These are phyloP conservation scores for Agapetus fuscipes DNA, from an alignment of 2,888 invertebrate genomes.

Conservation along the genomic window DNA sequence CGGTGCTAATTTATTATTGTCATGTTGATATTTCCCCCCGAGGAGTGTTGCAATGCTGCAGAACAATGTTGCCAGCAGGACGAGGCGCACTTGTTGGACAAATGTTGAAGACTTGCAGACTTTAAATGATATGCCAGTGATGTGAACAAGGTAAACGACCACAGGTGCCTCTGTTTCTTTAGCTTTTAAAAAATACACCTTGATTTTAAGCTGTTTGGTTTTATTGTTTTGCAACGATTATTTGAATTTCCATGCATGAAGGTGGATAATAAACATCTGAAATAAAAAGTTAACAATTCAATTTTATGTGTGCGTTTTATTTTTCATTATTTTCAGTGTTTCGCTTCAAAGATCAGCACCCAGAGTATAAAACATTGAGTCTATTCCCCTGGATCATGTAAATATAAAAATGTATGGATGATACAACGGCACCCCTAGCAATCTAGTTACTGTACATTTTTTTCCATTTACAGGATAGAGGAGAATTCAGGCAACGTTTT, in stretches of 20 bases:
- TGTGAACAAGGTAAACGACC: slow-evolving; percentile 20
- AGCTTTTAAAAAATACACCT: slow-evolving; percentile 19
- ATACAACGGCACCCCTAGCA: too few relatives aligned
- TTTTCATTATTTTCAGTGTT: background rate
- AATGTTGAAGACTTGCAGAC: slow-evolving; percentile 2
- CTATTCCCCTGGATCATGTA: too few relatives aligned
- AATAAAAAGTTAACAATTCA: slow-evolving; percentile 12
- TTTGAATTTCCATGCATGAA: slow-evolving; percentile 1
- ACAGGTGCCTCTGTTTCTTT: slow-evolving; percentile 21
- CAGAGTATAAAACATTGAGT: too few relatives aligned
- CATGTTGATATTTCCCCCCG: too few relatives aligned
- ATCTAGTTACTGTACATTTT: too few relatives aligned
- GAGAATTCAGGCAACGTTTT: too few relatives aligned
- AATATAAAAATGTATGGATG: too few relatives aligned
- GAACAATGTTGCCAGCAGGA: too few relatives aligned
- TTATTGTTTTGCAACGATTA: slow-evolving; percentile 11
- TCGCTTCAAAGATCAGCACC: too few relatives aligned
- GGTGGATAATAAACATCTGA: slow-evolving; percentile 6
- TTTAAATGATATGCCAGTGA: slow-evolving; percentile 17
- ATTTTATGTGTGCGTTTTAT: slow-evolving; percentile 8
- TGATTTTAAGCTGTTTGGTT: slow-evolving; percentile 16
- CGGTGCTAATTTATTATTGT: slow-evolving; percentile 10
- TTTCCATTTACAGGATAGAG: too few relatives aligned
- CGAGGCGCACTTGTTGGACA: too few relatives aligned
- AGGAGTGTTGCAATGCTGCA: too few relatives aligned